Evolutionary conservation across 2,113 vertebrate species (phyloP).

Genomic region (Trachemys scripta): DNA sequence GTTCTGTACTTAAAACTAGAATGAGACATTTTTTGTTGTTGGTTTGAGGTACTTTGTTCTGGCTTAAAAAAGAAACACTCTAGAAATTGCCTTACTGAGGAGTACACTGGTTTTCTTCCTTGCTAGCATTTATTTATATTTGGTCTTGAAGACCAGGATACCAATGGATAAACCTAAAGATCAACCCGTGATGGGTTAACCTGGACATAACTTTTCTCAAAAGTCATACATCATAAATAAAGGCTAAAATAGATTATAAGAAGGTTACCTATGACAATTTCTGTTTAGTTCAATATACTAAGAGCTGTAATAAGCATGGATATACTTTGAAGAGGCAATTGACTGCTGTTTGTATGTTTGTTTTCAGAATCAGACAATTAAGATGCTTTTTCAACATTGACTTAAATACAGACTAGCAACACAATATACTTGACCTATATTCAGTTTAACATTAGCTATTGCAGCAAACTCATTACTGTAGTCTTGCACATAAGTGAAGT

Average conservation of each 20-base stretch:
- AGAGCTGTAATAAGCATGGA: slow-evolving; percentile 12
- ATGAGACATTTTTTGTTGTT: neutral
- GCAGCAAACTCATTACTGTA: neutral
- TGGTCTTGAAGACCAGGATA: neutral
- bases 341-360: neutral
- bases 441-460: neutral
- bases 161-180: neutral
- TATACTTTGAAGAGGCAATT: neutral
- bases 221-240: neutral
- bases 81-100: neutral
- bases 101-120: neutral
- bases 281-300: slow-evolving; percentile 13
- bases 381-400: neutral
- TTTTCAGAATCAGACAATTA: neutral
- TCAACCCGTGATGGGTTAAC: neutral
- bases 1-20: slow-evolving; percentile 1
- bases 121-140: no score
- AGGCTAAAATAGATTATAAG: neutral
- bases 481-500: neutral
- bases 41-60: neutral
- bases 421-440: neutral
- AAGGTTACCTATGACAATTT: neutral
- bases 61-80: neutral
- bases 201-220: neutral
- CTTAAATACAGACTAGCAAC: neutral